Evolutionary conservation across 2,888 invertebrate genomes (phyloP), one percentile per base, ranked within the genome.

Genomic region (Synergus laeviventris): DNA sequence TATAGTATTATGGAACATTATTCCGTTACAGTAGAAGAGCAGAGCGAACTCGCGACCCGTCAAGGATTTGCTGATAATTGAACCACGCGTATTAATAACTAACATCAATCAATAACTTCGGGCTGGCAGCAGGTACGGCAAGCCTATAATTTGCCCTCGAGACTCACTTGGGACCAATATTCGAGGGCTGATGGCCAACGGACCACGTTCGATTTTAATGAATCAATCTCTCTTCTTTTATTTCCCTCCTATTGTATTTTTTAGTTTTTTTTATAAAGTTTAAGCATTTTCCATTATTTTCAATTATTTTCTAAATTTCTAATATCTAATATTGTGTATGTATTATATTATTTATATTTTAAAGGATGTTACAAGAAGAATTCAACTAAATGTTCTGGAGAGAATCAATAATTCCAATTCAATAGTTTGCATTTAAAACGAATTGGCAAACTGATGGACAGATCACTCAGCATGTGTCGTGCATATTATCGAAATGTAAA

Each of bases 51-150:
- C 76, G 82, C 78, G 81, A 81, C 78, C 80, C 73, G 74, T 49
- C 61, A 76, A 81, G 80, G 78, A 79, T 79, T 81, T 76, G 77
- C 80, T 86, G 87, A 89, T 89, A 88, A 90, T 89, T 88, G 87
- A 88, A 88, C 89, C 89, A 85, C 84, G 85, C 87, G 88, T 89
- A 90, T 89, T 90, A 90, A 89, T 89, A 89, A 89, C 89, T 87
- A 87, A 87, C 87, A 86, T 86, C 88, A 88, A 89, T 89, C 89
- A 88, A 89, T 89, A 89, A 85, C 84, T 61, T 56, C 66, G 79
- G 76, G 74, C 39, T 54, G 70, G 54, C 21, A 60, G 66, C 31
- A 70, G 66, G 45, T 70, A 70, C 49, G 70, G 70, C 70, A 49
- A 49, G 75, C 75, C 76, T 64, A 77, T 80, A 79, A 81, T 70